Conservation (phyloP, 2,888 invertebrate species). For the Sinohyriopsis cumingii region DNA sequence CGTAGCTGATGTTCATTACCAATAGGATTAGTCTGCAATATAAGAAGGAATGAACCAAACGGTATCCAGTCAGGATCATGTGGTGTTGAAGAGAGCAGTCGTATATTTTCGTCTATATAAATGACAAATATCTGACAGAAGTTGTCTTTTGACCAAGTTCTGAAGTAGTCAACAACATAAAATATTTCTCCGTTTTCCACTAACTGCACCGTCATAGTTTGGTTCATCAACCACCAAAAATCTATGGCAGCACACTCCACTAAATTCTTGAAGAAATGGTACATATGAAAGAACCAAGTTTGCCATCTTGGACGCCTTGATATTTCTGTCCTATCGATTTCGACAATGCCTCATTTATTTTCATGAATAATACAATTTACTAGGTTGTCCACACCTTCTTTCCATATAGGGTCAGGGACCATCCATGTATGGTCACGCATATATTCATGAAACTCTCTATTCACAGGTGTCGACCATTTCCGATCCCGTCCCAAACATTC, state of each 20-base stretch:
- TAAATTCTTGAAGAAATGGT: too few relatives aligned
- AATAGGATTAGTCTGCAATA: conserved; percentile 31
- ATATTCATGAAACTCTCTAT: conserved; percentile 9
- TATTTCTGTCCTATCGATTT: too few relatives aligned
- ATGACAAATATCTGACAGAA: conserved; percentile 42
- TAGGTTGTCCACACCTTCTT: conserved; percentile 30
- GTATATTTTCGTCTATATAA: conserved; percentile 40
- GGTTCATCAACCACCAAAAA: conserved; percentile 32
- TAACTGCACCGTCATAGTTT: conserved; percentile 32
- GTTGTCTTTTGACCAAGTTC: conserved; percentile 30
- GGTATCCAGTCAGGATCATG: conserved; percentile 45
- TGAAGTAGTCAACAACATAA: conserved; percentile 27
- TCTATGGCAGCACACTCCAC: conserved; percentile 17
- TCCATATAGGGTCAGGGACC: conserved; percentile 46
- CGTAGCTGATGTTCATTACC: conserved; percentile 24
- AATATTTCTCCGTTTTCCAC: conserved; percentile 23
- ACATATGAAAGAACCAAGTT: too few relatives aligned
- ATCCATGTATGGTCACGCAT: conserved; percentile 17
- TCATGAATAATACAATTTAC: conserved; percentile 4
- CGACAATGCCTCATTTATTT: too few relatives aligned
- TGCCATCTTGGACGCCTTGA: too few relatives aligned
- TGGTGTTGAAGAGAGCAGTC: conserved; percentile 30
- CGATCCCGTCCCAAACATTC: conserved; percentile 26
- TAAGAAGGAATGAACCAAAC: conserved; percentile 44
- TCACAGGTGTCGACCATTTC: conserved; percentile 13